These are phyloP conservation scores for Myotis planiceps DNA, from an alignment of 2,797 vertebrate genomes.

Conservation along the genomic window DNA sequence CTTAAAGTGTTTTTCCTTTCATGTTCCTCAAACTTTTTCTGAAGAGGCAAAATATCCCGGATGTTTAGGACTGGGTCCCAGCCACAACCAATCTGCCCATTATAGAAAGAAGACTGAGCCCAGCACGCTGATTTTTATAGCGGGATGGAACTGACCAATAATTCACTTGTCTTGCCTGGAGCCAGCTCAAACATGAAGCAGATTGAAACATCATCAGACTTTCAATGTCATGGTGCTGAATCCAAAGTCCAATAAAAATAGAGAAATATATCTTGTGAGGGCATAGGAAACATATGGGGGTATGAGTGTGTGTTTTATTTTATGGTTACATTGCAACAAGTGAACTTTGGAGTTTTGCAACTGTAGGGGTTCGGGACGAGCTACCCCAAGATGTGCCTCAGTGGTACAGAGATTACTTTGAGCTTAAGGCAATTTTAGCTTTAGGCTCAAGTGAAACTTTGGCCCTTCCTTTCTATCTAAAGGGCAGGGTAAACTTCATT, in stretches of 20 bases:
- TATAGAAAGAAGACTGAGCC: neutral
- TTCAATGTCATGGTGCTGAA: neutral
- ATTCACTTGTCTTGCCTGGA: neutral
- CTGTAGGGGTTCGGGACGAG: neutral
- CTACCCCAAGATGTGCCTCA: neutral
- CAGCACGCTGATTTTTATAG: neutral
- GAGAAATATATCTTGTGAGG: neutral
- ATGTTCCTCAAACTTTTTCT: neutral
- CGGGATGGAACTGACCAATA: neutral
- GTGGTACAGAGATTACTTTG: neutral
- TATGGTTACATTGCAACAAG: neutral
- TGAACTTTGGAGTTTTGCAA: neutral
- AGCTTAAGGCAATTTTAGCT: neutral
- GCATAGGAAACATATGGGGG: neutral
- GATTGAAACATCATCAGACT: neutral
- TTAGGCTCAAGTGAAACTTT: neutral
- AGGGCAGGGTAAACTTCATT: neutral
- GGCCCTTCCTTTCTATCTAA: neutral
- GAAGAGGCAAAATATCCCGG: neutral
- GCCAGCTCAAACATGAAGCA: neutral
- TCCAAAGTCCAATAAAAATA: neutral
- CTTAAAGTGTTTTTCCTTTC: constrained; percentile 11
- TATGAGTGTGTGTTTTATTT: neutral
- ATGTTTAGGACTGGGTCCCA: neutral
- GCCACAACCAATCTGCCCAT: neutral